Evolutionary conservation across 2,113 vertebrate genomes (phyloP).

Genomic region (Hippopotamus amphibius): DNA sequence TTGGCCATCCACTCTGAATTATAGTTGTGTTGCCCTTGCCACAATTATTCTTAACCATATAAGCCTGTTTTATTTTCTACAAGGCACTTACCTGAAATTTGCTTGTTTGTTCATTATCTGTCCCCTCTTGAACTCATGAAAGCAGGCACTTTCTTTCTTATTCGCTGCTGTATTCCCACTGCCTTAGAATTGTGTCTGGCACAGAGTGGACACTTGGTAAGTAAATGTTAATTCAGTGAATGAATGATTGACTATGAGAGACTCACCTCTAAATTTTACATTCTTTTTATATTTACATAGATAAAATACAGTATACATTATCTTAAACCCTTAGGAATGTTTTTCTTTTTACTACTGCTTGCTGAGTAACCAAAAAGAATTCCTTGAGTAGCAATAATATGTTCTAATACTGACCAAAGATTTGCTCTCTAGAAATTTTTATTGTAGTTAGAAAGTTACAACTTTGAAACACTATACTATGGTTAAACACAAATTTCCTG

Average conservation of each 20-base stretch:
- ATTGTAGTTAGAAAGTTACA: constrained; percentile 52
- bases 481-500: constrained; percentile 60
- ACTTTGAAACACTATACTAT: neutral
- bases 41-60: neutral
- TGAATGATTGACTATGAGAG: neutral
- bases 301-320: neutral
- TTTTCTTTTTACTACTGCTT: constrained; percentile 49
- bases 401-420: constrained; percentile 7
- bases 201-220: neutral
- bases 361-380: constrained; percentile 17
- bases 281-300: neutral
- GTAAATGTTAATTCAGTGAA: neutral
- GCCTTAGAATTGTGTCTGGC: neutral
- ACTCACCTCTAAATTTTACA: neutral
- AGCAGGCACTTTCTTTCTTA: neutral
- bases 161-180: neutral
- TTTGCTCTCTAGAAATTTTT: constrained; percentile 6
- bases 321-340: neutral
- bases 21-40: neutral
- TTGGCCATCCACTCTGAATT: neutral
- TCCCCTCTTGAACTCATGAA: neutral
- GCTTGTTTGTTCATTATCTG: neutral
- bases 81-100: neutral
- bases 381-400: neutral
- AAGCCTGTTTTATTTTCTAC: neutral